Conservation (phyloP, 2,888 invertebrate genomes). For the Drosophila mimica region DNA sequence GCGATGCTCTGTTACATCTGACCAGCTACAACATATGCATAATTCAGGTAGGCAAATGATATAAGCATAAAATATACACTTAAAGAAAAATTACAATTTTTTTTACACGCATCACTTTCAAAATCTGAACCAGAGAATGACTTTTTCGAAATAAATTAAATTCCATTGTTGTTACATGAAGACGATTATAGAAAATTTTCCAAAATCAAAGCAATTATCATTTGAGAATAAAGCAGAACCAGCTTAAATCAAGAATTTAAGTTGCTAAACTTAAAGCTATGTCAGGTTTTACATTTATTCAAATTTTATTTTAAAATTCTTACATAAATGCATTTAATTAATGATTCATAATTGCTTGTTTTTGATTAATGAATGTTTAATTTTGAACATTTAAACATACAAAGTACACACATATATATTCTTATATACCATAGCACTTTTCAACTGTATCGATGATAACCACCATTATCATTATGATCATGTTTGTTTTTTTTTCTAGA, state of each 20-base stretch:
- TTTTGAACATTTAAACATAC: not conserved
- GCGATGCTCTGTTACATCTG: conserved; percentile 3
- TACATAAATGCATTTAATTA: not conserved
- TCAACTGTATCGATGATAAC: not conserved
- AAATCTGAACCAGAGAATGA: not conserved
- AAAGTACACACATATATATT: not conserved
- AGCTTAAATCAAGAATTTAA: not conserved
- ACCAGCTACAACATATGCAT: too few relatives aligned
- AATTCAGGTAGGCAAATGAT: not conserved
- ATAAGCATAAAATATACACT: not conserved
- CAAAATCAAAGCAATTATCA: not conserved
- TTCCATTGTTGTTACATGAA: not conserved
- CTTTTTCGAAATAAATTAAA: not conserved
- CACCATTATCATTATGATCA: not conserved
- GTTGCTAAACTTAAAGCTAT: not conserved
- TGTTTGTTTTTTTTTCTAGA: not conserved
- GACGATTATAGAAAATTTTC: not conserved
- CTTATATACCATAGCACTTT: not conserved
- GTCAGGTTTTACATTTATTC: not conserved
- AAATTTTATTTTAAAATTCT: not conserved
- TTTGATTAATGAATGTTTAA: too few relatives aligned
- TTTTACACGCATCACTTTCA: not conserved
- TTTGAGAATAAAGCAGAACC: not conserved
- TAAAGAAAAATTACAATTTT: not conserved
- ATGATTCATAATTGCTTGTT: not conserved